Percentiles rank a stretch among this genome's conserved stretches.
These are phyloP conservation scores for Tyrannus savana DNA, from an alignment of 2,113 vertebrate genomes.

Conservation along the genomic window DNA sequence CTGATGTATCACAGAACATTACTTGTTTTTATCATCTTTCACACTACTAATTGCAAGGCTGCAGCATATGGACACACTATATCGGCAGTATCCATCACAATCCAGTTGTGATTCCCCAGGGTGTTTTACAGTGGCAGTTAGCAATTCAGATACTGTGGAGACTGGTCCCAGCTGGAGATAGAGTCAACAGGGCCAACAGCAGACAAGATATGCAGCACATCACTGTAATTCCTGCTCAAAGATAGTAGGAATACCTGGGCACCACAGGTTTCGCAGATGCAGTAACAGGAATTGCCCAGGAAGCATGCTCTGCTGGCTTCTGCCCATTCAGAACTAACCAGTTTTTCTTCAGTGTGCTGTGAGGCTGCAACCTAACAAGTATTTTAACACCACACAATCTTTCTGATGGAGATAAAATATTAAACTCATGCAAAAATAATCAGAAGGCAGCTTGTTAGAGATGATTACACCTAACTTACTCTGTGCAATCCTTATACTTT, in stretches of 20 bases:
- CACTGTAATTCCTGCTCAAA: background rate
- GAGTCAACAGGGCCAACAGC: fast-evolving
- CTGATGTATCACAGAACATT: background rate
- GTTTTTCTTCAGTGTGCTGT: background rate
- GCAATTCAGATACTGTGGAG: background rate
- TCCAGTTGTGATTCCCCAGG: background rate
- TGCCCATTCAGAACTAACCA: background rate
- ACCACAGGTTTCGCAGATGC: background rate
- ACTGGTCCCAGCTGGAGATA: background rate
- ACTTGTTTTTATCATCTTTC: background rate
- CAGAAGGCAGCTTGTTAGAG: background rate
- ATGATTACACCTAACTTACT: background rate
- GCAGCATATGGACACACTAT: background rate
- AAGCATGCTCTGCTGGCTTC: fast-evolving
- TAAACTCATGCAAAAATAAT: background rate
- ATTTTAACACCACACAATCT: background rate
- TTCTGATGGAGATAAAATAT: background rate
- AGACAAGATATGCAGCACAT: background rate
- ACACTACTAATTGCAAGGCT: background rate
- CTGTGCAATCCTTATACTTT: background rate
- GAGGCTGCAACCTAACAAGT: background rate
- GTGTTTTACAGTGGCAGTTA: background rate
- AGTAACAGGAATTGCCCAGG: background rate
- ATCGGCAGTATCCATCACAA: background rate
- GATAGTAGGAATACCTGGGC: background rate